These are phyloP conservation scores for Brotogeris chrysoptera DNA, from an alignment of 2,797 vertebrate genomes.

Conservation along the genomic window DNA sequence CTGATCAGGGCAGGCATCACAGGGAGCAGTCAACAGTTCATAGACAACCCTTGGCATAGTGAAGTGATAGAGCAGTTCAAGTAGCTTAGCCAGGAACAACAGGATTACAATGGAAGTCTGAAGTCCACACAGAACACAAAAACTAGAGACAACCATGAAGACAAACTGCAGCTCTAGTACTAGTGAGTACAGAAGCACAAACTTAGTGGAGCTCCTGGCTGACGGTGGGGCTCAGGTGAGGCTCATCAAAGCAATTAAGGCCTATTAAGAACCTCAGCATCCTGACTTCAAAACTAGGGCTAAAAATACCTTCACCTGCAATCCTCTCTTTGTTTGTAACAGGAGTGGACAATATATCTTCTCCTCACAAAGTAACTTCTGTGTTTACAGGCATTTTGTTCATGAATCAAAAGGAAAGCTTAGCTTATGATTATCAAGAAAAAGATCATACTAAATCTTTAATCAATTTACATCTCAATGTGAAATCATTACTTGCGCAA, in stretches of 20 bases:
- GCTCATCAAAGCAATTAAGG: background rate
- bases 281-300: background rate
- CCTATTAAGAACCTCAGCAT: background rate
- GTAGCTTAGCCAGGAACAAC: background rate
- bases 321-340: background rate
- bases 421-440: background rate
- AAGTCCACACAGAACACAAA: fast-evolving
- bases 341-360: background rate
- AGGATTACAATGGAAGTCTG: fast-evolving
- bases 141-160: fast-evolving
- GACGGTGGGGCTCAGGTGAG: background rate
- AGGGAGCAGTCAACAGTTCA: too few relatives aligned
- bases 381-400: background rate
- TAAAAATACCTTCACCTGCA: background rate
- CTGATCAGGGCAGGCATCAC: too few relatives aligned
- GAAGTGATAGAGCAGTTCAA: fast-evolving
- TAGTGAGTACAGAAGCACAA: fast-evolving
- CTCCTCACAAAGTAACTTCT: background rate
- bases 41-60: background rate
- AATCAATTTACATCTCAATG: background rate
- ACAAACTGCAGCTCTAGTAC: background rate
- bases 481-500: background rate
- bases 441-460: background rate
- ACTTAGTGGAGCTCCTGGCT: background rate
- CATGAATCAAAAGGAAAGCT: background rate